phyloP scores from a whole-genome alignment of 2,797 vertebrate species.

The Oreortyx pictus region DNA sequence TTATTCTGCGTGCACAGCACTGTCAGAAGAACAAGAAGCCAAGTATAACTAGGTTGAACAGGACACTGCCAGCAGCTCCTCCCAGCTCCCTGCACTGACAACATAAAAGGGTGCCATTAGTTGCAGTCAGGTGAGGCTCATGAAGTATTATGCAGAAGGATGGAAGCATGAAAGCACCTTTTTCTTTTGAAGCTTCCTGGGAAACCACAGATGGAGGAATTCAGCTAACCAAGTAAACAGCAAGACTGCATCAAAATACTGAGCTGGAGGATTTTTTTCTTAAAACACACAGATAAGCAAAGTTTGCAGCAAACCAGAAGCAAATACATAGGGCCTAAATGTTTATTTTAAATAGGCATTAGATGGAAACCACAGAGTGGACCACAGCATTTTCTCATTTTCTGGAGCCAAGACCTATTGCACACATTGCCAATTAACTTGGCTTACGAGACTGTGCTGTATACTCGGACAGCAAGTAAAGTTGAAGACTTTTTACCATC shows the following conservation, averaged over 20 bases:
- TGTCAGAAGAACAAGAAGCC: background rate
- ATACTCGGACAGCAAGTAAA: background rate
- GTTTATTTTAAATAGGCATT: background rate
- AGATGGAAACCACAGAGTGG: background rate
- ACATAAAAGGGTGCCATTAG: background rate
- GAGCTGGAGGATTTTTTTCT: background rate
- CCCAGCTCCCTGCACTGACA: background rate
- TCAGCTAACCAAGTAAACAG: background rate
- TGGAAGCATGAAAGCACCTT: background rate
- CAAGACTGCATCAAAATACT: background rate
- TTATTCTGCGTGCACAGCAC: background rate
- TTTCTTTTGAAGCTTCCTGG: background rate
- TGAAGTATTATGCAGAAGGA: background rate
- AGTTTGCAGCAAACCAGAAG: background rate
- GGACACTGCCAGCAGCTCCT: background rate
- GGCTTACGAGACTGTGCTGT: background rate
- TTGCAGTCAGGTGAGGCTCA: background rate
- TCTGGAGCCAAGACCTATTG: background rate
- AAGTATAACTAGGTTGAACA: background rate
- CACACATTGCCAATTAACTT: fast-evolving
- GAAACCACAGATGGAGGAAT: background rate
- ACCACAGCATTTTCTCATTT: background rate
- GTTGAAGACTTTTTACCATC: background rate
- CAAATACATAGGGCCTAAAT: background rate
- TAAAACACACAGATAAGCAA: background rate